Percentiles rank a stretch among this genome's conserved stretches.
Conservation (phyloP, 2,888 invertebrate species). For the Ctena decussata region DNA sequence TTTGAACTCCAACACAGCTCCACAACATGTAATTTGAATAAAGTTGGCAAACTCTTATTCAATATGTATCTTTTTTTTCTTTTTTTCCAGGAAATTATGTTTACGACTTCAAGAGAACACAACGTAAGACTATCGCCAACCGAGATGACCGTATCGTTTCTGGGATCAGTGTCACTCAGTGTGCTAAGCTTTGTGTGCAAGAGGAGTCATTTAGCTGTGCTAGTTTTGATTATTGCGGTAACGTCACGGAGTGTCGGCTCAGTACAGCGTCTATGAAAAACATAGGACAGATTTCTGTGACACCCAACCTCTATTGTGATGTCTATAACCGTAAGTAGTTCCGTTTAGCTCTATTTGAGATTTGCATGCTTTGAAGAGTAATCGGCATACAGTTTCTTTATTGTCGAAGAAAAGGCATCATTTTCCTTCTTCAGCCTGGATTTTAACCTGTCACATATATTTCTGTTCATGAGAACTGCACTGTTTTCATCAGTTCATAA, state of each 20-base stretch:
- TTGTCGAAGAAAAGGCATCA: too few relatives aligned
- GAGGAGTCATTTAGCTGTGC: constrained; percentile 71
- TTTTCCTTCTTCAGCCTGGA: too few relatives aligned
- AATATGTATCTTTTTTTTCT: too few relatives aligned
- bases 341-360: too few relatives aligned
- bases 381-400: too few relatives aligned
- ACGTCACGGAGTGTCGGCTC: constrained; percentile 74
- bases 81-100: constrained; percentile 72
- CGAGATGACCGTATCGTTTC: constrained; percentile 68
- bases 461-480: too few relatives aligned
- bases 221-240: constrained; percentile 79
- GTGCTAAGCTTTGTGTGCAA: constrained; percentile 78
- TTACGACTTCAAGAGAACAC: constrained; percentile 71
- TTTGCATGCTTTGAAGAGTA: too few relatives aligned
- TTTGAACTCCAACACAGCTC: too few relatives aligned
- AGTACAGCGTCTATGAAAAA: constrained; percentile 69
- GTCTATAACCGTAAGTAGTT: constrained; percentile 76
- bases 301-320: constrained; percentile 70
- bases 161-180: constrained; percentile 69
- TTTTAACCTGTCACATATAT: too few relatives aligned
- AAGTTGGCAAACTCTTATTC: too few relatives aligned
- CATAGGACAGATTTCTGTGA: constrained; percentile 70
- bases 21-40: too few relatives aligned
- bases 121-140: constrained; percentile 59
- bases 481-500: too few relatives aligned